A percentile compares a stretch with the other conserved stretches of the same genome.
Evolutionary conservation across 2,888 invertebrate species (phyloP).

Genomic region (Dastarcus helophoroides): DNA sequence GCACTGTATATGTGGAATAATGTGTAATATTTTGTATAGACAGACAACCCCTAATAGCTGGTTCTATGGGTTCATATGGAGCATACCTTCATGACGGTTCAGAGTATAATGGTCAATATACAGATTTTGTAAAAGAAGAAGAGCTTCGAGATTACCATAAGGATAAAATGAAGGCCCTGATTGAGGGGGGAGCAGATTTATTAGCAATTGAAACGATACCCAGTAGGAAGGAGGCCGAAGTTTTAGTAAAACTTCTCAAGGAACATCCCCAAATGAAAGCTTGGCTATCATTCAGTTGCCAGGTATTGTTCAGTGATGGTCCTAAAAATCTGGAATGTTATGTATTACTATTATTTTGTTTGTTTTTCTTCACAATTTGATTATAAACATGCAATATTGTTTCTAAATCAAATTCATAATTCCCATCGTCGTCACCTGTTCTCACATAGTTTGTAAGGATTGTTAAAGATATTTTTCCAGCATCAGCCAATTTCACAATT

Average conservation of each 20-base stretch:
- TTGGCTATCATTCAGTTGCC: slow-evolving; percentile 81
- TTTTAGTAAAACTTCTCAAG: slow-evolving; percentile 61
- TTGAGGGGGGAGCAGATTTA: slow-evolving; percentile 67
- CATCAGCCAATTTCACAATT: too few species aligned
- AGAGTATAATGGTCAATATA: slow-evolving; percentile 74
- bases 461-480: too few species aligned
- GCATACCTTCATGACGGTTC: slow-evolving; percentile 78
- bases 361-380: neutral
- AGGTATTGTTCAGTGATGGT: slow-evolving; percentile 38
- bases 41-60: slow-evolving; percentile 54
- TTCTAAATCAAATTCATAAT: too few species aligned
- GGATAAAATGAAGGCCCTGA: slow-evolving; percentile 59
- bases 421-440: too few species aligned
- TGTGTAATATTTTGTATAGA: too few species aligned
- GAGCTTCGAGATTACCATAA: slow-evolving; percentile 67
- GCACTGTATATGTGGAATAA: too few species aligned
- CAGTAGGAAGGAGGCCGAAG: slow-evolving; percentile 64
- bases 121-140: slow-evolving; percentile 45
- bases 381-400: too few species aligned
- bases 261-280: slow-evolving; percentile 64
- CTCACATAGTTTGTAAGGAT: too few species aligned
- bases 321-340: neutral
- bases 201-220: slow-evolving; percentile 86
- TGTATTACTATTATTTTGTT: neutral
- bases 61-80: slow-evolving; percentile 83